Evolutionary conservation across 2,113 vertebrate genomes (phyloP).

Genomic region (Oxygymnocypris stewartii): DNA sequence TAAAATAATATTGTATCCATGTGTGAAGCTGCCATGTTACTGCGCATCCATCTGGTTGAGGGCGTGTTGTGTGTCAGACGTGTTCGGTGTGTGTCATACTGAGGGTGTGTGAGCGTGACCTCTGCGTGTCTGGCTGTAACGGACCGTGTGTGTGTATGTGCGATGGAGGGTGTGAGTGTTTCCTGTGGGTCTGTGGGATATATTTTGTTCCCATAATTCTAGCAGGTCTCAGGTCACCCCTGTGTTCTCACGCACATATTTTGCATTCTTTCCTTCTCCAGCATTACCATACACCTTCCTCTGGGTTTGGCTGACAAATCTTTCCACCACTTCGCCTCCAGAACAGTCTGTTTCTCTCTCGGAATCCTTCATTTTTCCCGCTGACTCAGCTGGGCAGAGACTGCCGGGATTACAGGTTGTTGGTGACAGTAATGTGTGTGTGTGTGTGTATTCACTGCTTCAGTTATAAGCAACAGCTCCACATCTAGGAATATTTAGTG

Average conservation of each 20-base stretch:
- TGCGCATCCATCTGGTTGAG: slow-evolving; percentile 12
- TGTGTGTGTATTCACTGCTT: slow-evolving; percentile 32
- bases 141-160: neutral
- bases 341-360: slow-evolving; percentile 63
- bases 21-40: neutral
- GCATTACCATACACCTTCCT: slow-evolving; percentile 81
- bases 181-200: slow-evolving; percentile 81
- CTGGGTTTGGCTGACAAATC: slow-evolving; percentile 77
- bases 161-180: slow-evolving; percentile 76
- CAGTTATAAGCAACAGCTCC: slow-evolving; percentile 45
- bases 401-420: slow-evolving; percentile 74
- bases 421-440: slow-evolving; percentile 56
- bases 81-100: slow-evolving; percentile 9
- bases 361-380: slow-evolving; percentile 70
- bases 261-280: slow-evolving; percentile 79
- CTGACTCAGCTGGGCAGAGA: slow-evolving; percentile 78
- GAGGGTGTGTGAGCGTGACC: slow-evolving; percentile 33
- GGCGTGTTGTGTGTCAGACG: slow-evolving; percentile 29
- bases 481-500: slow-evolving; percentile 25
- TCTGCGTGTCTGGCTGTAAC: slow-evolving; percentile 21
- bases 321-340: slow-evolving; percentile 78
- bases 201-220: slow-evolving; percentile 77
- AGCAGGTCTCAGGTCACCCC: slow-evolving; percentile 80
- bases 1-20: neutral
- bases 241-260: slow-evolving; percentile 81